Evolutionary conservation across 2,888 invertebrate genomes (phyloP), one percentile per base, ranked within the genome.

Genomic region (Onthophagus sagittarius): DNA sequence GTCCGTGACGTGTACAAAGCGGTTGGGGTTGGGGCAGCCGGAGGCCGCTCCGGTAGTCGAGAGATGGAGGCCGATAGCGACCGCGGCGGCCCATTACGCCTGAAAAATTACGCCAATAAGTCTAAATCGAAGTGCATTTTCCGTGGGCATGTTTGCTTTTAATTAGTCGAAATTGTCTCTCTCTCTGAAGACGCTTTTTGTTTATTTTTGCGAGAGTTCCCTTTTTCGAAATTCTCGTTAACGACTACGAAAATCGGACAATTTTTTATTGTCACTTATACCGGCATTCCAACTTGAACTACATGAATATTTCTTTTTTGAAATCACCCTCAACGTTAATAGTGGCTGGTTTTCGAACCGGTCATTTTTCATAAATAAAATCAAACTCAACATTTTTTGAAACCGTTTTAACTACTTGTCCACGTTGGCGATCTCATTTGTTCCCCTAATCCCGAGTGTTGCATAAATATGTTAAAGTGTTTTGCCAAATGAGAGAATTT

Each of bases 1-100:
- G 81, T 79, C 79, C 74, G 82, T 80, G 83, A 83, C 83, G 78
- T 82, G 78, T 79, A 83, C 81, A 81, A 82, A 83, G 81, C 80
- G 82, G 80, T 80, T 82, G 77, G 79, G 79, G 75, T 75, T 75
- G 75, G 76, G 67, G 67, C 67, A 77, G 78, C 75, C 74, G 77
- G 76, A 76, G 76, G 77, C 77, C 78, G 79, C 78, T 78, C 79
- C 81, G 80, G 82, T 82, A 82, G 81, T 81, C 31, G 14, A 71
- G 39, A 81, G 81, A 82, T 82, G 79, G 78, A 78, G 78, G 77
- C 31, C 78, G 80, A 81, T 82, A 79, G 74, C 77, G 75, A 73
- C 76, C 76, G 75, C 76, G 74, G 77, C 77, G 78, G 79, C 78
- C 80, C 82, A 82, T 83, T 83, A 83, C 78, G 77, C 74, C 39